A percentile compares a stretch with the other conserved stretches of the same genome.
Conservation (phyloP, 2,888 invertebrate genomes). For the Cataglyphis cursor region DNA sequence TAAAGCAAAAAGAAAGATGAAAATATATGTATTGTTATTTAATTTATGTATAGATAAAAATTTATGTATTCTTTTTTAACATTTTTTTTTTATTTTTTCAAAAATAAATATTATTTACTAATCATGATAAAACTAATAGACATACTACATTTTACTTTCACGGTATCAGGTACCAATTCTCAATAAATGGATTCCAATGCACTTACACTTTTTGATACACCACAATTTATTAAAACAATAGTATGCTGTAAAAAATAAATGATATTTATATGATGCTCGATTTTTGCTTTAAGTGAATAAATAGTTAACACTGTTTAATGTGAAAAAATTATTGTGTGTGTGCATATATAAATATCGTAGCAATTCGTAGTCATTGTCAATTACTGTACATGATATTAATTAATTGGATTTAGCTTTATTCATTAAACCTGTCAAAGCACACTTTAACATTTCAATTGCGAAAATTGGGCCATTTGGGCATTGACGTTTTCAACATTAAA, state of each 20-base stretch:
- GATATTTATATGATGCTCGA: not conserved
- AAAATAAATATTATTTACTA: not conserved
- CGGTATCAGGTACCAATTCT: not conserved
- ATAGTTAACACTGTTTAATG: not conserved
- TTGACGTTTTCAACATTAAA: not conserved
- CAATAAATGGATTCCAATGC: not conserved
- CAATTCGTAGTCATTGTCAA: not conserved
- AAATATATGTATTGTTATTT: not conserved
- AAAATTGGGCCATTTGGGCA: not conserved
- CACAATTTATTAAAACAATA: not conserved
- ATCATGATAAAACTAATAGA: not conserved
- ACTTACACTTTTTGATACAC: not conserved
- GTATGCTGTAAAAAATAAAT: not conserved
- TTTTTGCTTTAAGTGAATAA: not conserved
- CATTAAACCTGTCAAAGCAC: not conserved
- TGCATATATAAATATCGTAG: not conserved
- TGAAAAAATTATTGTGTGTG: not conserved
- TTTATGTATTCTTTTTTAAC: not conserved
- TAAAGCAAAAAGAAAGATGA: not conserved
- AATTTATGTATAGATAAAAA: not conserved
- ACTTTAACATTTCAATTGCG: not conserved
- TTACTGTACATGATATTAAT: slow-evolving; percentile 8
- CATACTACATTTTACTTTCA: not conserved
- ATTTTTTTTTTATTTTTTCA: not conserved
- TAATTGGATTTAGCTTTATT: not conserved